Percentiles rank a stretch among this genome's conserved stretches.
These are phyloP conservation scores for Helicolenus hilgendorfi DNA, from an alignment of 2,797 vertebrate genomes.

Conservation along the genomic window DNA sequence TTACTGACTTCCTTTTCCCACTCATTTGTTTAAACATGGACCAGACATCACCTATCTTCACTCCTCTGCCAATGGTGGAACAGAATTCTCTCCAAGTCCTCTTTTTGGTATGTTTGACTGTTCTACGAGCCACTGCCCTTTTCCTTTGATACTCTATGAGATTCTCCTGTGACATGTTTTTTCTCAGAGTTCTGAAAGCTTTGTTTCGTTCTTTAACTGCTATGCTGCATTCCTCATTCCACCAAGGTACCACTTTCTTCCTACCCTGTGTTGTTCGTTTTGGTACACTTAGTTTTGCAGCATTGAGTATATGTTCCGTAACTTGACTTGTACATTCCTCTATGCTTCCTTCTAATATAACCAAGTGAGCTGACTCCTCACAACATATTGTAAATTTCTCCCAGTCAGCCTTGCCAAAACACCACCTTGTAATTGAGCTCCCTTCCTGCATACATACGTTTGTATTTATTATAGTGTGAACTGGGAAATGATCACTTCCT, in stretches of 20 bases:
- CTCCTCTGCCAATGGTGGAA: too few relatives aligned
- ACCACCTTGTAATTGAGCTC: not conserved
- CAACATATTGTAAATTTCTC: not conserved
- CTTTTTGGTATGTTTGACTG: too few relatives aligned
- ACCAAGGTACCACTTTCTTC: not conserved
- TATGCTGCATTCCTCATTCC: not conserved
- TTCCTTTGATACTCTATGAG: too few relatives aligned
- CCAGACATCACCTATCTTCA: too few relatives aligned
- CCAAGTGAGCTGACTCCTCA: too few relatives aligned
- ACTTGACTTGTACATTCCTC: not conserved
- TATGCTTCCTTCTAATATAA: not conserved
- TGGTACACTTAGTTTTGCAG: not conserved
- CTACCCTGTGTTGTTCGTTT: not conserved
- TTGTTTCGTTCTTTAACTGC: not conserved
- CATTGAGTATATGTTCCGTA: not conserved
- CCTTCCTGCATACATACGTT: not conserved
- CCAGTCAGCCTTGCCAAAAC: not conserved
- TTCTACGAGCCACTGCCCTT: too few relatives aligned
- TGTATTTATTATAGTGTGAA: not conserved
- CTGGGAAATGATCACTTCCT: not conserved
- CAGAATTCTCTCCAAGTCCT: too few relatives aligned
- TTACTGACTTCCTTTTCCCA: too few relatives aligned
- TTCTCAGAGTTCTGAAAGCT: not conserved
- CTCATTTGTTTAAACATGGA: too few relatives aligned
- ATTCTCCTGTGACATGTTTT: too few relatives aligned